phyloP scores from a whole-genome alignment of 2,113 vertebrate genomes.

The Cyprinodon tularosa region DNA sequence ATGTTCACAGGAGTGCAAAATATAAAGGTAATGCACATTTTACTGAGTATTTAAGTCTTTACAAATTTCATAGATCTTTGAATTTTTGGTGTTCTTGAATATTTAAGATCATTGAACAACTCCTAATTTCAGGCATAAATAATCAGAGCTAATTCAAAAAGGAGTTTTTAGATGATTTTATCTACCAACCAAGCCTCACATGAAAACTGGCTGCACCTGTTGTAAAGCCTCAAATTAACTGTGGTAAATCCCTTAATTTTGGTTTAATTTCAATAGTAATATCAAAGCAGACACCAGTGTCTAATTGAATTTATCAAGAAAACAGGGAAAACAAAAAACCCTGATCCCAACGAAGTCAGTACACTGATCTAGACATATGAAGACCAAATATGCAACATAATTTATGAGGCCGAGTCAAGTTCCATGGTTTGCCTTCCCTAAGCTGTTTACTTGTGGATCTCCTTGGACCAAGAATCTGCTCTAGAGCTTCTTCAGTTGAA shows the following conservation, averaged over 20 bases:
- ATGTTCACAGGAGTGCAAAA: constrained; percentile 11
- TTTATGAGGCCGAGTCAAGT: no score
- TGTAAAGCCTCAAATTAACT: not conserved
- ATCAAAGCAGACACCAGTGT: no score
- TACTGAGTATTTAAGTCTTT: not conserved
- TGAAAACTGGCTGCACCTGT: not conserved
- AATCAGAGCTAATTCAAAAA: not conserved
- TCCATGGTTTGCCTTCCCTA: no score
- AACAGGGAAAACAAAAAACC: not conserved
- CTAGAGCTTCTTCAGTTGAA: no score
- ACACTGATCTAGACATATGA: not conserved
- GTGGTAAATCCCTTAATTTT: not conserved
- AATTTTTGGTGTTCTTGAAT: not conserved
- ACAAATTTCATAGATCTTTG: not conserved
- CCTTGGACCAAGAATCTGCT: no score
- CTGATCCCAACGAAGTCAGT: not conserved
- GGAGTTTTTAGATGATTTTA: not conserved
- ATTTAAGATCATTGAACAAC: not conserved
- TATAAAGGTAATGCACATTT: constrained; percentile 28
- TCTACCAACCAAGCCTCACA: not conserved
- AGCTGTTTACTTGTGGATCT: no score
- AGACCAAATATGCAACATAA: no score
- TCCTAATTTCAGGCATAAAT: not conserved
- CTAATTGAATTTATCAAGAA: not conserved
- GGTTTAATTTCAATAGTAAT: not conserved